These are phyloP conservation scores for Rhinatrema bivittatum DNA, from an alignment of 2,797 vertebrate genomes.

Conservation along the genomic window DNA sequence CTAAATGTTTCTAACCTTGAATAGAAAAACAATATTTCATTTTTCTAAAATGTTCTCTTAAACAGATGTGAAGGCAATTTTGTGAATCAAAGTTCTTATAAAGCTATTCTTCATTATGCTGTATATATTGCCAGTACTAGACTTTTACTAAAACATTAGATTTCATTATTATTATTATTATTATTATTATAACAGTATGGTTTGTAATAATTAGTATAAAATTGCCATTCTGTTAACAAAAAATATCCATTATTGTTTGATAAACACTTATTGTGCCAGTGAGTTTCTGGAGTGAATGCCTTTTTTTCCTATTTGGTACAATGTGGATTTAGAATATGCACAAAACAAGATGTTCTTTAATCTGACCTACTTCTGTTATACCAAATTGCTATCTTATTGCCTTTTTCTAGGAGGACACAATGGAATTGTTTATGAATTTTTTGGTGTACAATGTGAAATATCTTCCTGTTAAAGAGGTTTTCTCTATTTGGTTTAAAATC, in stretches of 20 bases:
- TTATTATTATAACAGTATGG: neutral
- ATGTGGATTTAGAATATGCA: neutral
- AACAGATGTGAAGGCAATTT: too few relatives aligned
- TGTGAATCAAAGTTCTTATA: too few relatives aligned
- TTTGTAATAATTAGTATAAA: neutral
- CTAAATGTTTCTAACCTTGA: too few relatives aligned
- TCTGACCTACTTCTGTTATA: neutral
- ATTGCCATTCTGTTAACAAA: neutral
- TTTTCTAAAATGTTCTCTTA: too few relatives aligned
- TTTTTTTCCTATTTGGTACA: neutral
- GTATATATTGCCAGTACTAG: too few relatives aligned
- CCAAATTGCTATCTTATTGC: slow-evolving; percentile 8
- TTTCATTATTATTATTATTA: neutral
- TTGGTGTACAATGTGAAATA: too few relatives aligned
- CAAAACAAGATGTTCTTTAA: slow-evolving; percentile 6
- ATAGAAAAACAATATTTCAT: too few relatives aligned
- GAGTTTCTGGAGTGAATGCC: neutral
- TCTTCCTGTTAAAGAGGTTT: too few relatives aligned
- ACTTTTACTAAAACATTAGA: neutral
- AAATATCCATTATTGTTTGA: slow-evolving; percentile 9
- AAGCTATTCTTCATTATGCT: too few relatives aligned
- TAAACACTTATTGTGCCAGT: neutral
- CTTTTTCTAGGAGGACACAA: too few relatives aligned
- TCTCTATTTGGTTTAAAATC: too few relatives aligned
- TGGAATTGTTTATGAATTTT: slow-evolving; percentile 5